Evolutionary conservation across 2,888 invertebrate species (phyloP).

Genomic region (Lepidochitona cinerea): DNA sequence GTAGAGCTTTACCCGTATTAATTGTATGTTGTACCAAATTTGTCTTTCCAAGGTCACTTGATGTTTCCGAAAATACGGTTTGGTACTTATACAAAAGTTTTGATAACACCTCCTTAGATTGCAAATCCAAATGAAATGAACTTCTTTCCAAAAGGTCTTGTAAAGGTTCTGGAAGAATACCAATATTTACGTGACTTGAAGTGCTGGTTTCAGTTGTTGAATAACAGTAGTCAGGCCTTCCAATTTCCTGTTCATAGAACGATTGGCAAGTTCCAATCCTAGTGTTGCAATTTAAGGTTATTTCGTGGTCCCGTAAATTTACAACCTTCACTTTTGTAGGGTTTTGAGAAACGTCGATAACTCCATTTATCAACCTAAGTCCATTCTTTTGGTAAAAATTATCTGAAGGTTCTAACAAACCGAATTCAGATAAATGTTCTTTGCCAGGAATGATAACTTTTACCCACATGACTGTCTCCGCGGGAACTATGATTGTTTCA

Average conservation of each 20-base stretch:
- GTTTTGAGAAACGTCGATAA: too few species aligned
- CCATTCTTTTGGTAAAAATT: too few species aligned
- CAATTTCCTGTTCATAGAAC: background rate
- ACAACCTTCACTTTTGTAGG: too few species aligned
- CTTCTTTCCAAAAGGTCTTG: background rate
- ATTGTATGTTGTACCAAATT: background rate
- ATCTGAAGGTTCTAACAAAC: too few species aligned
- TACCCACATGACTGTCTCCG: background rate
- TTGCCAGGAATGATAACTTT: background rate
- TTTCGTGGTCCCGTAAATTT: too few species aligned
- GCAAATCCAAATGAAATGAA: background rate
- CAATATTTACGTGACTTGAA: too few species aligned
- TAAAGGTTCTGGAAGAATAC: background rate
- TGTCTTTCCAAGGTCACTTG: conserved; percentile 7
- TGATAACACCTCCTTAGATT: background rate
- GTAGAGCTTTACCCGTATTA: background rate
- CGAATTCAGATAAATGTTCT: background rate
- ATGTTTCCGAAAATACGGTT: background rate
- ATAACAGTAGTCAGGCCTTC: too few species aligned
- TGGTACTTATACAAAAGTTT: background rate
- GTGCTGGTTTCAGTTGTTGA: too few species aligned
- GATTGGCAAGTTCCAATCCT: too few species aligned
- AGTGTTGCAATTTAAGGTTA: too few species aligned
- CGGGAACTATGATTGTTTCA: background rate
- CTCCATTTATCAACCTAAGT: too few species aligned